Percentiles rank a stretch among this genome's conserved stretches.
Evolutionary conservation across 2,113 vertebrate genomes (phyloP).

Genomic region (Takifugu flavidus): DNA sequence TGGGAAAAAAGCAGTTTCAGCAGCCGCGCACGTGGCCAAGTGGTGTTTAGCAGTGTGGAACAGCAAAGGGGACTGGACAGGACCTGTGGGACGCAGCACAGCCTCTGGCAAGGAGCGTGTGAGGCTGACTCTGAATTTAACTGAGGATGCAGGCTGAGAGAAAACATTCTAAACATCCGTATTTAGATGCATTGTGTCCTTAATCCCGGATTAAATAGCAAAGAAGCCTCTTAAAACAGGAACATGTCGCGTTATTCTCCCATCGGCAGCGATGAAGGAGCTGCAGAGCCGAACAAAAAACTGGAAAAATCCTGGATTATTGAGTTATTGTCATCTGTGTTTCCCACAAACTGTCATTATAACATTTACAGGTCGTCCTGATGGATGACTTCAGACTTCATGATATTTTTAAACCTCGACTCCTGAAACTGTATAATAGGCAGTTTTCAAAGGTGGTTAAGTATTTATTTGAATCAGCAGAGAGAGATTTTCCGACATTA

Average conservation of each 20-base stretch:
- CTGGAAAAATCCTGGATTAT: slow-evolving; percentile 20
- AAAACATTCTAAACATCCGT: slow-evolving; percentile 43
- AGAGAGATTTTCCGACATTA: slow-evolving; percentile 61
- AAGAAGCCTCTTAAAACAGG: slow-evolving; percentile 19
- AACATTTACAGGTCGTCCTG: slow-evolving; percentile 6
- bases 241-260: slow-evolving; percentile 29
- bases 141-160: slow-evolving; percentile 14
- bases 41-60: slow-evolving; percentile 15
- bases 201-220: slow-evolving; percentile 49
- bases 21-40: slow-evolving; percentile 17
- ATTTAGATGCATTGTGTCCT: slow-evolving; percentile 35
- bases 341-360: slow-evolving; percentile 7
- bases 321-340: slow-evolving; percentile 8
- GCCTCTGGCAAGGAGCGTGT: slow-evolving; percentile 22
- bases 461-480: slow-evolving; percentile 56
- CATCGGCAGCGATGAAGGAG: slow-evolving; percentile 6
- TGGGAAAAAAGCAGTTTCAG: slow-evolving; percentile 9
- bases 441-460: slow-evolving; percentile 52
- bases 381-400: slow-evolving; percentile 9
- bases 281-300: slow-evolving; percentile 10
- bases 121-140: slow-evolving; percentile 34
- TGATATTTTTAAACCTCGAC: slow-evolving; percentile 17
- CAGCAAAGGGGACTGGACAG: slow-evolving; percentile 7
- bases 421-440: slow-evolving; percentile 23
- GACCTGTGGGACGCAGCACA: slow-evolving; percentile 22